Base-by-base conservation (phyloP, 2,797 vertebrate species). In the Jordanella pulchra region DNA sequence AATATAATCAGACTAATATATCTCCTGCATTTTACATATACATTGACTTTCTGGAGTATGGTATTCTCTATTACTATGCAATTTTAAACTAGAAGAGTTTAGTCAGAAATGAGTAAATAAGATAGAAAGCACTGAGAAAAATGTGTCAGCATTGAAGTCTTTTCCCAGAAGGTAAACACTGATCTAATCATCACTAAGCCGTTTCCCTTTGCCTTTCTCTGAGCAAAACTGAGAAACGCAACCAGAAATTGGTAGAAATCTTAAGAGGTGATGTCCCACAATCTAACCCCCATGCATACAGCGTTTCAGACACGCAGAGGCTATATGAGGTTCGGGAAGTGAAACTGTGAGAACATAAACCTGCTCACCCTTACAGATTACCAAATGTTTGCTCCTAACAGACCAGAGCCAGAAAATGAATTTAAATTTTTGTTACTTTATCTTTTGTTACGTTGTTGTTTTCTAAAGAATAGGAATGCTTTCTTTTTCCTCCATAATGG, bases 151-250 rank as follows among this genome's bases (percentile, higher is more conserved):
- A 42, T 81, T 82, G 70, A 77, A 77, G 39, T 39, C 55, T 23
- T 71, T 89, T 85, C 75, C 50, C 80, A 81, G 58, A 72, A 84
- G 58, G 28, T 72, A 70, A 66, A 51, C 3, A 47, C 32, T 23
- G 1, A 53, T 72, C 21, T 30, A 23, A 66, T 71, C 48, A 48
- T 68, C 73, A 78, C 73, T 75, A 21, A 51, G 65, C 44, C 55
- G 35, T 86, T 89, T 85, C 54, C 47, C 6, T 45, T 4, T 21
- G 23, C n/a, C 53, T 65, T 66, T 5, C 47, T 69, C 58, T 66
- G 88, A 92, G 79, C 60, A 79, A 86, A 93, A 91, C 78, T 7
- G 83, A 92, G 76, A 93, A 91, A 87, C 23, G n/a, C 77, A 82
- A 87, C 68, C 35, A 42, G 70, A 54, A 58, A 82, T 80, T 27